Evolutionary conservation across 2,113 vertebrate species (phyloP).

Genomic region (Nothoprocta perdicaria): DNA sequence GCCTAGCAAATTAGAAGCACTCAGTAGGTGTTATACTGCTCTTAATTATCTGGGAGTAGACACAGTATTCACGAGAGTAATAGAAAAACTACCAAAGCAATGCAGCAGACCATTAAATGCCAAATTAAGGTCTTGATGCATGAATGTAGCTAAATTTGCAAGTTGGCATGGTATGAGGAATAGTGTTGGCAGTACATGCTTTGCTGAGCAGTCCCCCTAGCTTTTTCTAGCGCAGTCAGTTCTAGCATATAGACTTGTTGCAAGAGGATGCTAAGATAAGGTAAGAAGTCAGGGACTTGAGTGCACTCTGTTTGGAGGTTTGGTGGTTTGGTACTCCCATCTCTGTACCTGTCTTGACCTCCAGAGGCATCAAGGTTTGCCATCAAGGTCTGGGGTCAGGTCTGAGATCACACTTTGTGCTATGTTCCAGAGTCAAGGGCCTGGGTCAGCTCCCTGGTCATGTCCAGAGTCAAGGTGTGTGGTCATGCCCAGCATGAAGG

Average conservation of each 20-base stretch:
- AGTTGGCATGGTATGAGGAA: not conserved
- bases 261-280: rapidly evolving
- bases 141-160: not conserved
- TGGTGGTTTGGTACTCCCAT: not conserved
- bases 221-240: not conserved
- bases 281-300: not conserved
- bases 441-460: too few relatives aligned
- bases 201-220: not conserved
- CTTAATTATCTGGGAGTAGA: constrained; percentile 34
- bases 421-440: too few relatives aligned
- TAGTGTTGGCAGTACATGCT: rapidly evolving
- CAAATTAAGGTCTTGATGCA: constrained; percentile 8
- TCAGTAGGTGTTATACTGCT: not conserved
- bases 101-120: not conserved
- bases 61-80: constrained; percentile 18
- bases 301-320: rapidly evolving
- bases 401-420: too few relatives aligned
- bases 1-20: constrained; percentile 16
- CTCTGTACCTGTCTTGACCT: not conserved
- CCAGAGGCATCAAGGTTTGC: not conserved
- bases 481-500: too few relatives aligned
- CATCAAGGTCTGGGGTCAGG: too few relatives aligned
- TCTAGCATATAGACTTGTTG: not conserved
- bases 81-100: constrained; percentile 28
- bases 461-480: too few relatives aligned